phyloP scores from a whole-genome alignment of 2,888 invertebrate species.

The Drosophila formosana region DNA sequence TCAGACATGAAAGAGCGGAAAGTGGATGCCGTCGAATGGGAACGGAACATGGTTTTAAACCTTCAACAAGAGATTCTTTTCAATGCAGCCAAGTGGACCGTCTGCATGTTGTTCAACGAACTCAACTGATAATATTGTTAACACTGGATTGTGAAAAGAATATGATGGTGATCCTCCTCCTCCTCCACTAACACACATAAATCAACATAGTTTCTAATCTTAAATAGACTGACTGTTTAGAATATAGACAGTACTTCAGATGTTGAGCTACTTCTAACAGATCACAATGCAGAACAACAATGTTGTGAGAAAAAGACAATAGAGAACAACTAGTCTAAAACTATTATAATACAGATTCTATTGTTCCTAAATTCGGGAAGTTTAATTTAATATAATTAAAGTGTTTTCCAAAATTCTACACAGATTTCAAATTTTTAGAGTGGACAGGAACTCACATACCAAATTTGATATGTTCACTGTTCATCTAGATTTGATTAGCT shows the following conservation, averaged over 20 bases:
- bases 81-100: slow-evolving; percentile 20
- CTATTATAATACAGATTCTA: neutral
- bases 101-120: slow-evolving; percentile 8
- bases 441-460: neutral
- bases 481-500: neutral
- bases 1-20: slow-evolving; percentile 56
- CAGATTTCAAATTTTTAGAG: neutral
- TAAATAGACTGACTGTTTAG: neutral
- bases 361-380: neutral
- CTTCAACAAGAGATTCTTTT: slow-evolving; percentile 44
- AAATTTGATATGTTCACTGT: neutral
- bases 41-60: slow-evolving; percentile 23
- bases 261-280: neutral
- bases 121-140: slow-evolving; percentile 28
- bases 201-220: neutral
- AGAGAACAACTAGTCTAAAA: neutral
- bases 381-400: neutral
- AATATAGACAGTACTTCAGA: neutral
- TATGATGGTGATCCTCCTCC: neutral
- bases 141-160: slow-evolving; percentile 2
- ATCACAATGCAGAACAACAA: neutral
- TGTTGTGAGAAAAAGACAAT: neutral
- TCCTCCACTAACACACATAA: neutral
- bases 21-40: slow-evolving; percentile 39
- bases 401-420: too few relatives aligned